Conservation (phyloP, 1,140 invertebrate species). For the Linepithema humile region DNA sequence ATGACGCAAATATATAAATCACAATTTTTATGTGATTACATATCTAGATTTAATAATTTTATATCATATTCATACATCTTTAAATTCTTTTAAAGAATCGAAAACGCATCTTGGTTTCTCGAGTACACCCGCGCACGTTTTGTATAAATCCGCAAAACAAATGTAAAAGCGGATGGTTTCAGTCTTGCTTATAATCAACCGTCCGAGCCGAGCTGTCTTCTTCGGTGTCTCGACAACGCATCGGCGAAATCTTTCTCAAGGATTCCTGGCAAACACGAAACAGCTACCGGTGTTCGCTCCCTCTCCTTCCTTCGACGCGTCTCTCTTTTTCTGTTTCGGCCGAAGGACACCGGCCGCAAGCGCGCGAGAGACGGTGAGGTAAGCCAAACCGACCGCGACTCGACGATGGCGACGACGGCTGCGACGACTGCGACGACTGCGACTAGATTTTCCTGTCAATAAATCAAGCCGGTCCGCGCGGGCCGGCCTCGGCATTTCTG, state of each 20-base stretch:
- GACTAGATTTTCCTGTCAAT: conserved; percentile 85
- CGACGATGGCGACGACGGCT: conserved; percentile 62
- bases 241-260: conserved; percentile 54
- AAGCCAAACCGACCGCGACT: conserved; percentile 66
- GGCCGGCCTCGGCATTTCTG: conserved; percentile 76
- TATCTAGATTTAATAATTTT: not conserved
- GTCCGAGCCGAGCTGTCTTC: conserved; percentile 4
- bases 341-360: conserved; percentile 70
- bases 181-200: not conserved
- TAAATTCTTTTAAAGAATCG: not conserved
- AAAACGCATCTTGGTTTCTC: not conserved
- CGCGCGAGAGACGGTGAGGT: conserved; percentile 72
- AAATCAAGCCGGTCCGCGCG: conserved; percentile 80
- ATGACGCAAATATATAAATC: not conserved
- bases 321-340: conserved; percentile 33
- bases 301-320: conserved; percentile 14
- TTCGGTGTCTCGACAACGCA: not conserved
- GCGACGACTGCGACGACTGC: conserved; percentile 37
- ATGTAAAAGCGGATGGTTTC: not conserved
- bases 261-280: conserved; percentile 59
- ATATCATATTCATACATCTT: not conserved
- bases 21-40: no score
- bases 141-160: not conserved
- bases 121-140: no score
- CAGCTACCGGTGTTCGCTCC: conserved; percentile 47